Percentiles rank a stretch among this genome's conserved stretches.
These are phyloP conservation scores for Cylindroiulus punctatus DNA, from an alignment of 2,888 invertebrate species.

Conservation along the genomic window DNA sequence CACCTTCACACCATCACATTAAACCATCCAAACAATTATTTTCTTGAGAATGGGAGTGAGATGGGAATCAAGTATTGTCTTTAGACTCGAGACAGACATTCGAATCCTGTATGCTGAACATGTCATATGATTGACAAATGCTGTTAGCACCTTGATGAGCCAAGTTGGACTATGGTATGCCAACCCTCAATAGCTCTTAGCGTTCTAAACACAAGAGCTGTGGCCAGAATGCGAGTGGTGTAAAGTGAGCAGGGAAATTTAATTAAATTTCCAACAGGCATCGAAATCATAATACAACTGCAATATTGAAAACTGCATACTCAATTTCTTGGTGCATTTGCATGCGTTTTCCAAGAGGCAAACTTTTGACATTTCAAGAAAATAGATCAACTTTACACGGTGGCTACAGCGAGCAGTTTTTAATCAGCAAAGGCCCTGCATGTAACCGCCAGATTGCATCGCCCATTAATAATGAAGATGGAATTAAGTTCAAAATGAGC, in stretches of 20 bases:
- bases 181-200: background rate
- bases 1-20: too few species aligned
- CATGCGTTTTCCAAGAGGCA: background rate
- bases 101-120: too few species aligned
- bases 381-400: background rate
- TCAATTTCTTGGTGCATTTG: background rate
- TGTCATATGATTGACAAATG: too few species aligned
- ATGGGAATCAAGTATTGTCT: too few species aligned
- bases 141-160: too few species aligned
- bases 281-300: slow-evolving; percentile 1
- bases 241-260: background rate
- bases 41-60: too few species aligned
- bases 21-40: too few species aligned
- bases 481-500: background rate
- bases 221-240: too few species aligned
- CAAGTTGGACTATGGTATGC: background rate
- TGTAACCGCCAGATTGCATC: background rate
- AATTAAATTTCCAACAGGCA: slow-evolving; percentile 3
- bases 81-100: too few species aligned
- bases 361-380: background rate
- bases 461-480: background rate
- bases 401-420: background rate
- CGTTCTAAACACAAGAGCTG: background rate
- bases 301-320: background rate
- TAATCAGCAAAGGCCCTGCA: background rate